Percentiles rank a stretch among this genome's conserved stretches.
These are phyloP conservation scores for Platycheirus albimanus DNA, from an alignment of 2,888 invertebrate species.

Conservation along the genomic window DNA sequence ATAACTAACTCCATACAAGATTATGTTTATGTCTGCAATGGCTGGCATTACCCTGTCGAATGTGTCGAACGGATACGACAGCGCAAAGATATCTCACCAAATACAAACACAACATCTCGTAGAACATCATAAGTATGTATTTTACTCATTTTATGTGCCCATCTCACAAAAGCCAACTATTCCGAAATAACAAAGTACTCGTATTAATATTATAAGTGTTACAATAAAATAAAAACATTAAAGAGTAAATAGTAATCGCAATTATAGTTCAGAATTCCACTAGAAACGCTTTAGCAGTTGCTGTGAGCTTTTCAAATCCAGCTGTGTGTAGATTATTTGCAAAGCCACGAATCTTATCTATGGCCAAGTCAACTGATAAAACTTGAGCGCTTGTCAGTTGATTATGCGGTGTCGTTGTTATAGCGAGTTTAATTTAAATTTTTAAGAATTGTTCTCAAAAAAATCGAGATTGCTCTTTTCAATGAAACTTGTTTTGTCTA, in stretches of 20 bases:
- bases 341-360: conserved; percentile 79
- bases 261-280: conserved; percentile 78
- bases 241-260: conserved; percentile 8
- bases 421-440: too few species aligned
- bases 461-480: too few species aligned
- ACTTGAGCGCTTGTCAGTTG: too few species aligned
- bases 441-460: too few species aligned
- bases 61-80: conserved; percentile 84
- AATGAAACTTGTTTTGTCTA: too few species aligned
- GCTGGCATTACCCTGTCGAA: conserved; percentile 85
- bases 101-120: too few species aligned
- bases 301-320: conserved; percentile 79
- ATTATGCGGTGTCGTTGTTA: conserved; percentile 79
- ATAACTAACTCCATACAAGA: conserved; percentile 75
- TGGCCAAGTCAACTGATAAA: too few species aligned
- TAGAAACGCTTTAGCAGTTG: conserved; percentile 79
- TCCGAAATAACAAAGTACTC: conserved; percentile 69
- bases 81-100: too few species aligned
- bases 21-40: conserved; percentile 84
- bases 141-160: too few species aligned
- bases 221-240: conserved; percentile 48
- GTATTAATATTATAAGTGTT: conserved; percentile 61
- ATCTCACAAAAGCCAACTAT: too few species aligned
- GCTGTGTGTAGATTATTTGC: conserved; percentile 78
- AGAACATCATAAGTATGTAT: too few species aligned